Evolutionary conservation across 1,140 invertebrate genomes (phyloP).

Genomic region (Babylonia areolata): DNA sequence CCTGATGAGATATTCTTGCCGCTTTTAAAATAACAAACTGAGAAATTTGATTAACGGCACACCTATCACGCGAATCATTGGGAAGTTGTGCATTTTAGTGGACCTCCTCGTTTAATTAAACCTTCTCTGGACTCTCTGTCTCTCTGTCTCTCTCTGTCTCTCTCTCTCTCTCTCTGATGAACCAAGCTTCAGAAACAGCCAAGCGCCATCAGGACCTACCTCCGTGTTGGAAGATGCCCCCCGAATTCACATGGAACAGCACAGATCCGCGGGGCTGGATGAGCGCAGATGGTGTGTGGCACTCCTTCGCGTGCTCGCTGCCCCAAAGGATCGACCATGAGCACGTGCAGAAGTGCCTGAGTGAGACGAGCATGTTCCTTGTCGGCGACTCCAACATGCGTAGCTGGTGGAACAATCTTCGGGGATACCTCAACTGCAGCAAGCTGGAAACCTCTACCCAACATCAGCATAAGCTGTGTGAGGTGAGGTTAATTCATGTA

Average conservation of each 20-base stretch:
- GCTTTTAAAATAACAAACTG: too few relatives aligned
- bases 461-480: neutral
- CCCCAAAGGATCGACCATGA: neutral
- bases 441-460: neutral
- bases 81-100: too few relatives aligned
- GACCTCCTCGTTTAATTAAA: too few relatives aligned
- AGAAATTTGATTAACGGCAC: too few relatives aligned
- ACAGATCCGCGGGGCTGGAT: neutral
- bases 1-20: too few relatives aligned
- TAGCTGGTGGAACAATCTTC: neutral
- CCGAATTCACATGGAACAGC: neutral
- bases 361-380: neutral
- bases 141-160: too few relatives aligned
- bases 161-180: too few relatives aligned
- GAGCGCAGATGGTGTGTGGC: neutral
- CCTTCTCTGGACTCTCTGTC: too few relatives aligned
- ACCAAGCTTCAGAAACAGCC: neutral
- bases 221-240: neutral
- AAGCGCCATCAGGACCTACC: neutral
- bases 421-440: neutral
- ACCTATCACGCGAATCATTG: too few relatives aligned
- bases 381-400: constrained; percentile 22
- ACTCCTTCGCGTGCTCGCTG: neutral
- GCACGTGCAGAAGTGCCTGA: neutral
- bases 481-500: too few relatives aligned